Conservation (phyloP, 2,888 invertebrate genomes). For the Campaea margaritaria region DNA sequence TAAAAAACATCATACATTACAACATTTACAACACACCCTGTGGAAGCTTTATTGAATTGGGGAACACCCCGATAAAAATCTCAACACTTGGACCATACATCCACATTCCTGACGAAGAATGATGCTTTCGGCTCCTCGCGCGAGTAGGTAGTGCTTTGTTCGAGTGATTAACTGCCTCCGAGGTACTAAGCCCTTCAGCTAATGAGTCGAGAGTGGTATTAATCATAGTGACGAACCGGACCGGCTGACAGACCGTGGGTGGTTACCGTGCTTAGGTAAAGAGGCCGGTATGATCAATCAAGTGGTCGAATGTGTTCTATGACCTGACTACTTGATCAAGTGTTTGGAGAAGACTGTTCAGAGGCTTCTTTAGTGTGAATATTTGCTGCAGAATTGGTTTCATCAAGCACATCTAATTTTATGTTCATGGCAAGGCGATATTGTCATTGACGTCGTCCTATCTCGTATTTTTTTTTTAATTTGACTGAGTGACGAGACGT, state of each 20-base stretch:
- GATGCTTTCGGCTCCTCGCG: conserved; percentile 82
- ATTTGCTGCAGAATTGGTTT: neutral
- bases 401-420: neutral
- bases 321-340: conserved; percentile 8
- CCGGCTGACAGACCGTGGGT: conserved; percentile 74
- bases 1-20: too few species aligned
- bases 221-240: conserved; percentile 81
- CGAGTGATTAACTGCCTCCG: conserved; percentile 82
- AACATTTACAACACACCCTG: too few species aligned
- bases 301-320: conserved; percentile 18
- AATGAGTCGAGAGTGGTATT: conserved; percentile 83
- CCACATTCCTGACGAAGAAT: conserved; percentile 84
- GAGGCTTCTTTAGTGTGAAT: neutral
- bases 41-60: neutral
- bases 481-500: too few species aligned
- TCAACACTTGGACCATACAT: conserved; percentile 52
- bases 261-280: conserved; percentile 59
- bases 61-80: conserved; percentile 16
- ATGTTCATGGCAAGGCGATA: too few species aligned
- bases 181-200: conserved; percentile 83
- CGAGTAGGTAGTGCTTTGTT: conserved; percentile 84
- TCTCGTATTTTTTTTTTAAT: too few species aligned
- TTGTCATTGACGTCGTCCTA: too few species aligned
- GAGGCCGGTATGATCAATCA: conserved; percentile 41
- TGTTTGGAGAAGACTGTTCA: neutral